Conservation (phyloP, 1,140 invertebrate genomes). For the Papilio polytes region DNA sequence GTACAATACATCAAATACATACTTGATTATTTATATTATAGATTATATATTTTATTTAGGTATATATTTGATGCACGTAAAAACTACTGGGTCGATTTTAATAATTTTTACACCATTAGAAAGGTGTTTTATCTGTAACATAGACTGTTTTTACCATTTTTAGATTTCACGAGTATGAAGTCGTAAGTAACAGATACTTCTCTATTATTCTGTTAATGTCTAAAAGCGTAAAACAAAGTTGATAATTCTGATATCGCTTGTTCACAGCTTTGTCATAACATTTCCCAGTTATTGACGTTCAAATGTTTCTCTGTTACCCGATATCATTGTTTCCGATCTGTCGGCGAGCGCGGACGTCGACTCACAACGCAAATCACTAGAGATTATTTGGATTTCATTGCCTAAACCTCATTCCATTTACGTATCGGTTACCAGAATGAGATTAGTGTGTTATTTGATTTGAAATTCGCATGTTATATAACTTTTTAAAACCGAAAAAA, state of each 20-base stretch:
- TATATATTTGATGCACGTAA: too few species aligned
- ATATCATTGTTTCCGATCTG: conserved; percentile 31
- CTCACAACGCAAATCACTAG: conserved; percentile 27
- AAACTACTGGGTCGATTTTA: too few species aligned
- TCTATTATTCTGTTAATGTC: too few species aligned
- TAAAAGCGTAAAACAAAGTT: not conserved
- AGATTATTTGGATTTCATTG: conserved; percentile 32
- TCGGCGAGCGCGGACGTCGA: not conserved
- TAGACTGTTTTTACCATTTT: too few species aligned
- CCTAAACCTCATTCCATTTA: conserved; percentile 12
- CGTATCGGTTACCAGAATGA: not conserved
- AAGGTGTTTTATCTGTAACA: too few species aligned
- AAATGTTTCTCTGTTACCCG: conserved; percentile 12
- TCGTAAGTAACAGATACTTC: too few species aligned
- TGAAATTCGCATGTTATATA: not conserved
- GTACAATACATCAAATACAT: too few species aligned
- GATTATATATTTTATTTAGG: too few species aligned
- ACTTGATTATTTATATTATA: too few species aligned
- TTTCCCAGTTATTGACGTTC: not conserved
- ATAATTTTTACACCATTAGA: too few species aligned
- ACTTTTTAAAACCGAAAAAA: not conserved
- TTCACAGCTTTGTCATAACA: conserved; percentile 9
- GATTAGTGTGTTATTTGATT: not conserved
- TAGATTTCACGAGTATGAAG: too few species aligned
- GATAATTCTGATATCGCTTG: not conserved